Conservation (phyloP, 2,888 invertebrate genomes). For the Drosophila austrosaltans region DNA sequence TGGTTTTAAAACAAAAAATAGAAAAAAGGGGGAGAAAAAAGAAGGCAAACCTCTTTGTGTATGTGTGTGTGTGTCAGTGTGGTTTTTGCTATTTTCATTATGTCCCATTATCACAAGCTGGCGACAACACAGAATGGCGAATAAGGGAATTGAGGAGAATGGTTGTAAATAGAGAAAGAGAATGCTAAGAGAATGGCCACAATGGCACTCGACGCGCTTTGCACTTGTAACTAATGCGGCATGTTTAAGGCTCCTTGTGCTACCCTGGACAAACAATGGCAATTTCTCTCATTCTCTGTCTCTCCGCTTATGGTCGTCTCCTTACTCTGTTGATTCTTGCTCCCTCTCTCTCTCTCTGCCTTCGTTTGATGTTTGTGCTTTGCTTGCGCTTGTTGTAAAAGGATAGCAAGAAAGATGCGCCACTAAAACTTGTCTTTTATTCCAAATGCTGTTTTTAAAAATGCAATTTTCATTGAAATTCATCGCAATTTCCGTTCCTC, state of each 20-base stretch:
- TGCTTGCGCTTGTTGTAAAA: slow-evolving; percentile 23
- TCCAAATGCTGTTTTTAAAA: slow-evolving; percentile 68
- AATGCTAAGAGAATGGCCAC: slow-evolving; percentile 30
- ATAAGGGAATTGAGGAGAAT: slow-evolving; percentile 9
- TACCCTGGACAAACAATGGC: slow-evolving; percentile 59
- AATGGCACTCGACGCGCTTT: slow-evolving; percentile 57
- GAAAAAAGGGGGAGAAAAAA: not conserved
- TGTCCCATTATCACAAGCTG: slow-evolving; percentile 78
- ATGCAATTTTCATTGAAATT: slow-evolving; percentile 78
- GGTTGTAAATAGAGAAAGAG: not conserved
- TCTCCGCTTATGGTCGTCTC: not conserved
- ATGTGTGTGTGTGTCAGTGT: not conserved
- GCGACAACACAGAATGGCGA: slow-evolving; percentile 59
- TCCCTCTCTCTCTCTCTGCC: not conserved
- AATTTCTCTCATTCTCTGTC: slow-evolving; percentile 67
- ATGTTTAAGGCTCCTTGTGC: slow-evolving; percentile 62
- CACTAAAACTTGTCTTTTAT: slow-evolving; percentile 67
- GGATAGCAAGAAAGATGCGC: not conserved
- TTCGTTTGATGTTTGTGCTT: slow-evolving; percentile 44
- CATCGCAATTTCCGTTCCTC: slow-evolving; percentile 54
- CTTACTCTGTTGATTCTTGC: no score
- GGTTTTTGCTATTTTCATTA: slow-evolving; percentile 72
- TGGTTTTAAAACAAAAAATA: not conserved
- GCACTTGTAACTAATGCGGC: slow-evolving; percentile 75
- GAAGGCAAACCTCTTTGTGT: slow-evolving; percentile 59